phyloP scores from a whole-genome alignment of 2,888 invertebrate species.

The Cecidostiba fungosa region DNA sequence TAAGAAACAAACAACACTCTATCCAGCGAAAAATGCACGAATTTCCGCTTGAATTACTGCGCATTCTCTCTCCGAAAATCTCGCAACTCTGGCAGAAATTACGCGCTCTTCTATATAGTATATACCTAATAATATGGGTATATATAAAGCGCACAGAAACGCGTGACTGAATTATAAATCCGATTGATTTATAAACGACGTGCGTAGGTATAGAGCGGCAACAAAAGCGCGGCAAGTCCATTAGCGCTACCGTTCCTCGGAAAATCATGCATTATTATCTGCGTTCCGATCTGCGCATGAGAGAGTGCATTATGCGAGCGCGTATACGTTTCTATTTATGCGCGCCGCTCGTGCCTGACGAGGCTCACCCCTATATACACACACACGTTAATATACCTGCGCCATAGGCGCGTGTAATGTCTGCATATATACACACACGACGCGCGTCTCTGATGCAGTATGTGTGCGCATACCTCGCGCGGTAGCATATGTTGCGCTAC shows the following conservation, averaged over 20 bases:
- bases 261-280: conserved; percentile 40
- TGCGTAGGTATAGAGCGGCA: neutral
- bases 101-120: neutral
- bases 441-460: neutral
- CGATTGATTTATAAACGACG: conserved; percentile 51
- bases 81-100: neutral
- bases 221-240: conserved; percentile 37
- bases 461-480: conserved; percentile 43
- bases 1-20: conserved; percentile 26
- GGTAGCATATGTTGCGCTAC: conserved; percentile 27
- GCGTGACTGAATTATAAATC: conserved; percentile 41
- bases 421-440: neutral
- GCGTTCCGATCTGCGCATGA: conserved; percentile 36
- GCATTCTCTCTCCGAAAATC: neutral
- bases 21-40: neutral
- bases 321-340: conserved; percentile 73
- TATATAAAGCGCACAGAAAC: neutral
- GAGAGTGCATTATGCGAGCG: conserved; percentile 61
- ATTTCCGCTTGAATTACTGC: conserved; percentile 37
- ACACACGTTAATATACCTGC: neutral
- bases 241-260: conserved; percentile 40
- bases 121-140: neutral
- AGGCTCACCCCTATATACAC: conserved; percentile 17
- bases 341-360: conserved; percentile 66
- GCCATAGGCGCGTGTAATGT: neutral